These are phyloP conservation scores for Philopedon plagiatum DNA, from an alignment of 2,888 invertebrate species.

Conservation along the genomic window DNA sequence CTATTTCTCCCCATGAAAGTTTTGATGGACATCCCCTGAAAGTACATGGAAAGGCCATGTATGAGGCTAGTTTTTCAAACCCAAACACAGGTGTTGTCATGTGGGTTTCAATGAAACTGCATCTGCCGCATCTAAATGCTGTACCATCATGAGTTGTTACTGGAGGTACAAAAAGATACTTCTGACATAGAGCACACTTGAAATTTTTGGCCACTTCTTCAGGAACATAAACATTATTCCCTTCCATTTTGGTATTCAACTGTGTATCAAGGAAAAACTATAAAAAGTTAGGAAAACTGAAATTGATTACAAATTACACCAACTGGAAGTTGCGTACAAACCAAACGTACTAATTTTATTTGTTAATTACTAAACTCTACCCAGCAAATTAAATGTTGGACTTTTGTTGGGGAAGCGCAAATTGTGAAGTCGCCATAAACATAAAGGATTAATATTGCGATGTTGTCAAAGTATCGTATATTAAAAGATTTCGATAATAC, in stretches of 20 bases:
- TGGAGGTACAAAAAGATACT: slow-evolving; percentile 51
- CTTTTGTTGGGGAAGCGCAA: no score
- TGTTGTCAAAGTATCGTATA: no score
- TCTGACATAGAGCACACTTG: slow-evolving; percentile 48
- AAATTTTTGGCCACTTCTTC: slow-evolving; percentile 33
- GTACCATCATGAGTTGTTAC: slow-evolving; percentile 42
- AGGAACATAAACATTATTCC: slow-evolving; percentile 28
- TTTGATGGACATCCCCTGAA: slow-evolving; percentile 35
- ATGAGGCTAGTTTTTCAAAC: slow-evolving; percentile 45
- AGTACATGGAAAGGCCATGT: slow-evolving; percentile 43
- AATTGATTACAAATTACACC: neutral
- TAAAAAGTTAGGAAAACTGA: neutral
- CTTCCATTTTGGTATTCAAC: slow-evolving; percentile 7
- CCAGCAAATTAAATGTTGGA: no score
- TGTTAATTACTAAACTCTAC: no score
- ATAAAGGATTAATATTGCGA: no score
- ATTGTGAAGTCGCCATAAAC: no score
- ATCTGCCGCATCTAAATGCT: slow-evolving; percentile 47
- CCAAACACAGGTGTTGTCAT: slow-evolving; percentile 30
- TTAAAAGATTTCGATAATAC: no score
- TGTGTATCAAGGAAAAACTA: slow-evolving; percentile 4
- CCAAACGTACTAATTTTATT: slow-evolving; percentile 9
- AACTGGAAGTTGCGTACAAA: slow-evolving; percentile 7
- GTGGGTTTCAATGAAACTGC: slow-evolving; percentile 32
- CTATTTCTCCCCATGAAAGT: slow-evolving; percentile 37